Conservation (phyloP, 2,888 invertebrate species). For the Priocnemis perturbator region DNA sequence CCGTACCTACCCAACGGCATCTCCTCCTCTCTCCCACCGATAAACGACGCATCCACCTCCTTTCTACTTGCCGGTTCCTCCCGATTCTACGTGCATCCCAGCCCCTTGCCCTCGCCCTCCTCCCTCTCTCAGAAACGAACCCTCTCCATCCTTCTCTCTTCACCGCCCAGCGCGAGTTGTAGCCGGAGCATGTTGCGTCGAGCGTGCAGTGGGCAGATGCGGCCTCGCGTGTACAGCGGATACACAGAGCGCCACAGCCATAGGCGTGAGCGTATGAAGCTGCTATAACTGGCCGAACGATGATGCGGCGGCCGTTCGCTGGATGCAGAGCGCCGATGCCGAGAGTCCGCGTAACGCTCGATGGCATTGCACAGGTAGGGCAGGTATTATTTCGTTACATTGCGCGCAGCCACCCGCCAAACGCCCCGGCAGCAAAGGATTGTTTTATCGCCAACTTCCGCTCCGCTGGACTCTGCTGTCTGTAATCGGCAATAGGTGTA, state of each 20-base stretch:
- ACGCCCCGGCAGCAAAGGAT: constrained; percentile 59
- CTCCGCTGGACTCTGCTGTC: constrained; percentile 51
- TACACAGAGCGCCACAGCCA: background rate
- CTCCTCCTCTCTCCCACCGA: constrained; percentile 6
- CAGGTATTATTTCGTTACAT: constrained; percentile 65
- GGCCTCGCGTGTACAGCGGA: constrained; percentile 29
- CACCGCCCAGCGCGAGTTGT: background rate
- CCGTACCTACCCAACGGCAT: background rate
- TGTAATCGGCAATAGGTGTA: constrained; percentile 52
- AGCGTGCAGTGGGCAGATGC: constrained; percentile 10
- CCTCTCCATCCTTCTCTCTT: background rate
- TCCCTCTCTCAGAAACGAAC: background rate
- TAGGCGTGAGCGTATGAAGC: too few species aligned
- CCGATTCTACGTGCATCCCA: background rate
- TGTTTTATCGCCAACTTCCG: constrained; percentile 65
- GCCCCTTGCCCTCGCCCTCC: background rate
- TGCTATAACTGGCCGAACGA: too few species aligned
- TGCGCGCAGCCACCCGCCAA: constrained; percentile 38
- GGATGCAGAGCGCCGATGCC: too few species aligned
- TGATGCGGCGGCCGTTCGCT: too few species aligned
- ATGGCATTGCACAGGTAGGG: constrained; percentile 9
- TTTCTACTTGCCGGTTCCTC: background rate
- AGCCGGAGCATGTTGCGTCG: constrained; percentile 16
- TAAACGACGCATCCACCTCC: constrained; percentile 4
- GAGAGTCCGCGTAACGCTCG: too few species aligned